Evolutionary conservation across 2,113 vertebrate genomes (phyloP), one percentile per base, ranked within the genome.

Genomic region (Ctenomys sociabilis): DNA sequence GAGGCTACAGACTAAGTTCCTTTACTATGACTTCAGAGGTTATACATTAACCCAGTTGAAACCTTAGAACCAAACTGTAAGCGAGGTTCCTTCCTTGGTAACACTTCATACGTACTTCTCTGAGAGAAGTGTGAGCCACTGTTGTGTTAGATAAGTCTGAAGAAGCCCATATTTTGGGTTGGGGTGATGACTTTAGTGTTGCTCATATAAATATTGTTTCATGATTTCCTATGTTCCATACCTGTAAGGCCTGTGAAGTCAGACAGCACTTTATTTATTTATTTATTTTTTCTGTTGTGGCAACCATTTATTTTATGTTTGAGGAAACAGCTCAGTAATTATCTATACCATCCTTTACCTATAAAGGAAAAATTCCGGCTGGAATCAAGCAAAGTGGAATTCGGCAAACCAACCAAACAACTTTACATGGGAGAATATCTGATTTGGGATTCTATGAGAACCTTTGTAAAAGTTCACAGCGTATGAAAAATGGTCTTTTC

Each of bases 161-260:
- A 80, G 37, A 73, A 86, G 68, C n/a, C 75, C 19, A 61, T 72
- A 57, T 90, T 63, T 70, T 66, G 35, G 64, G 52, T 26, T 9
- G 16, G 4, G 70, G 52, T 75, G 80, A 54, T 81, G 40, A 86
- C 30, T 94, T 94, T n/a, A 49, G n/a, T 26, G 89, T 94, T 94
- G 63, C 32, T 64, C 11, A 78, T 83, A 19, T 94, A n/a, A 32
- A 54, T 59, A 9, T 57, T 90, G 22, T 88, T 91, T 85, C 75
- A 82, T 68, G 59, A 61, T 92, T 92, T 82, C 81, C 52, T 95
- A 28, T 59, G 75, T 26, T 12, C 28, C 17, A 63, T 19, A 63
- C 63, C 49, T 94, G 11, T 90, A 85, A 86, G n/a, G 30, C 90
- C 19, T 37, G 54, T 77, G 49, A 77, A 22, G n/a, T 49, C 49